A percentile compares a stretch with the other conserved stretches of the same genome.
These are phyloP conservation scores for Nansenia antarctica DNA, from an alignment of 2,113 vertebrate genomes.

Conservation along the genomic window DNA sequence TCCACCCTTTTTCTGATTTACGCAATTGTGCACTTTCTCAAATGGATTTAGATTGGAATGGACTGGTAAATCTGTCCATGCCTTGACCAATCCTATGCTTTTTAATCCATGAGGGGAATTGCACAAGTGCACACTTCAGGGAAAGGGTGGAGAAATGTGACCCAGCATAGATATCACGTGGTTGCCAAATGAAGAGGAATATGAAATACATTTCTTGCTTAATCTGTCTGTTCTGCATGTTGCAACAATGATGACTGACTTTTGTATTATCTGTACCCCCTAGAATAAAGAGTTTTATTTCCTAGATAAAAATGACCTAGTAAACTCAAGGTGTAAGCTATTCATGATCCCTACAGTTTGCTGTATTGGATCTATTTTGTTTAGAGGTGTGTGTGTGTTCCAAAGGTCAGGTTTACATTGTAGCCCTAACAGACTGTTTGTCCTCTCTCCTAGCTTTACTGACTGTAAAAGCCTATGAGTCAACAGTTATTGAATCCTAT, in stretches of 20 bases:
- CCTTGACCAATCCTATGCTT: no score
- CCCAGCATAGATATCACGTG: no score
- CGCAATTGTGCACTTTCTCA: no score
- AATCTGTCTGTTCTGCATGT: not conserved
- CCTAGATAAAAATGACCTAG: no score
- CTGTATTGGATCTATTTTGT: not conserved
- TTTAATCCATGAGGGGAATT: no score
- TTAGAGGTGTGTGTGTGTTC: not conserved
- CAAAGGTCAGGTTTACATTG: constrained; percentile 13
- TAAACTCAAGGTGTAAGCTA: not conserved
- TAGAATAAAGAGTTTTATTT: not conserved
- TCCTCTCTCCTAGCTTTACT: no score
- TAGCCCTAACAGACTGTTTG: constrained; percentile 8
- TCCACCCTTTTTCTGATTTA: no score
- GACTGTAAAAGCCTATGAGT: not conserved
- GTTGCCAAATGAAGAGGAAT: not conserved
- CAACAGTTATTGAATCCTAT: not conserved
- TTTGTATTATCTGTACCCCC: not conserved
- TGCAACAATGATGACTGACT: not conserved
- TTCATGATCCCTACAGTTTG: not conserved
- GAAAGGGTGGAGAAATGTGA: no score
- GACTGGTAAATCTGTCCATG: no score
- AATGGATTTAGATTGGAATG: no score
- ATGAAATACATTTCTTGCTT: not conserved
- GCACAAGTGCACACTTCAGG: no score